phyloP scores from a whole-genome alignment of 2,113 vertebrate species.

The Erpornis zantholeuca region DNA sequence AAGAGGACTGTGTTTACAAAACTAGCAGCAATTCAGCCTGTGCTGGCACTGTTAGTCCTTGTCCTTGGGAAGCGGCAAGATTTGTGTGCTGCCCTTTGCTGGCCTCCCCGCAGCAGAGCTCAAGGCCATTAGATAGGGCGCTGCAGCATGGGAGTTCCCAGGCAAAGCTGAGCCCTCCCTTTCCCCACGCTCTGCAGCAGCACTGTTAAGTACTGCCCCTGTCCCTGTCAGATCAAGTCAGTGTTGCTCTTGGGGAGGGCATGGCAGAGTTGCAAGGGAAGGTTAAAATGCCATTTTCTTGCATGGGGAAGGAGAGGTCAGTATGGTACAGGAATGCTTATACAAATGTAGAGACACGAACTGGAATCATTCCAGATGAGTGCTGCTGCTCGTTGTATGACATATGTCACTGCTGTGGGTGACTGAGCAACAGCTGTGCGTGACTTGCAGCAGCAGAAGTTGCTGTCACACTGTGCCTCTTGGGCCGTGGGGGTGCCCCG shows the following conservation, averaged over 20 bases:
- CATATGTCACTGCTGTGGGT: not conserved
- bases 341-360: not conserved
- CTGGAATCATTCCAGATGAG: not conserved
- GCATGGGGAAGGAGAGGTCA: not conserved
- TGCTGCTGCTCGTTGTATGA: not conserved
- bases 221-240: not conserved
- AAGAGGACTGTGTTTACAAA: not conserved
- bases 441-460: not conserved
- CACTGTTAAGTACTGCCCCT: not conserved
- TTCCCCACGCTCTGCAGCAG: fast-evolving
- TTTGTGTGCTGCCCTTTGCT: not conserved
- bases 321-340: not conserved
- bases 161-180: not conserved
- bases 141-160: not conserved
- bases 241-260: not conserved
- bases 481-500: fast-evolving
- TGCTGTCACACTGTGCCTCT: not conserved
- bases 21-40: not conserved
- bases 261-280: not conserved
- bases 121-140: not conserved
- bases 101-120: not conserved
- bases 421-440: not conserved
- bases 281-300: not conserved
- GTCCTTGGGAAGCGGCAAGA: not conserved
- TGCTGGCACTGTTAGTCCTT: not conserved